Percentiles rank a stretch among this genome's conserved stretches.
Conservation (phyloP, 2,797 vertebrate species). For the Champsocephalus esox region DNA sequence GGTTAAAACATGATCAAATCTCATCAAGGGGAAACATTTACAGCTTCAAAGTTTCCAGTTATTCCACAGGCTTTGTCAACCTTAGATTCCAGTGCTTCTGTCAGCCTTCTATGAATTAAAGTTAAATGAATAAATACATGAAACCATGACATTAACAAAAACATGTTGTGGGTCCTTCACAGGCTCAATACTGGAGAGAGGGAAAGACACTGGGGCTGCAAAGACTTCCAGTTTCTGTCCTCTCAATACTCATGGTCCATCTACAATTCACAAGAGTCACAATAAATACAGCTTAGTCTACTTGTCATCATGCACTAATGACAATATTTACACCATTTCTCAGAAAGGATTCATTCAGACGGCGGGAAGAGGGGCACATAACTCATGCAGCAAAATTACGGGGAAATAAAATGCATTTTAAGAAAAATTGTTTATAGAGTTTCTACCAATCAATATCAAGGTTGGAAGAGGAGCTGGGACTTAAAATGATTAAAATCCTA, state of each 20-base stretch:
- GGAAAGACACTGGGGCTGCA: neutral
- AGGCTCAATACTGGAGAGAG: slow-evolving; percentile 16
- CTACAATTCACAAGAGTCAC: slow-evolving; percentile 12
- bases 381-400: slow-evolving; percentile 13
- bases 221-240: neutral
- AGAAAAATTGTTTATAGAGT: neutral
- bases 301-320: slow-evolving; percentile 40
- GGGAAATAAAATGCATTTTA: neutral
- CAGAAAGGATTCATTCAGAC: slow-evolving; percentile 11
- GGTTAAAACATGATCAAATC: slow-evolving; percentile 29
- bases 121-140: slow-evolving; percentile 54
- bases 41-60: slow-evolving; percentile 24
- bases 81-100: slow-evolving; percentile 23
- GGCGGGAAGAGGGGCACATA: neutral
- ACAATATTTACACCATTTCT: slow-evolving; percentile 44
- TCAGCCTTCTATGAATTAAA: slow-evolving; percentile 10
- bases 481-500: neutral
- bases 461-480: neutral
- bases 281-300: slow-evolving; percentile 28
- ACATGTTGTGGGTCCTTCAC: slow-evolving; percentile 3
- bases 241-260: neutral
- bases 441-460: neutral
- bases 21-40: slow-evolving; percentile 18
- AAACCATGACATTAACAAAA: slow-evolving; percentile 29
- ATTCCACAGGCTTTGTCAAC: slow-evolving; percentile 32